Base-by-base conservation (phyloP, 2,113 vertebrate genomes). In the Callaeas wilsoni region DNA sequence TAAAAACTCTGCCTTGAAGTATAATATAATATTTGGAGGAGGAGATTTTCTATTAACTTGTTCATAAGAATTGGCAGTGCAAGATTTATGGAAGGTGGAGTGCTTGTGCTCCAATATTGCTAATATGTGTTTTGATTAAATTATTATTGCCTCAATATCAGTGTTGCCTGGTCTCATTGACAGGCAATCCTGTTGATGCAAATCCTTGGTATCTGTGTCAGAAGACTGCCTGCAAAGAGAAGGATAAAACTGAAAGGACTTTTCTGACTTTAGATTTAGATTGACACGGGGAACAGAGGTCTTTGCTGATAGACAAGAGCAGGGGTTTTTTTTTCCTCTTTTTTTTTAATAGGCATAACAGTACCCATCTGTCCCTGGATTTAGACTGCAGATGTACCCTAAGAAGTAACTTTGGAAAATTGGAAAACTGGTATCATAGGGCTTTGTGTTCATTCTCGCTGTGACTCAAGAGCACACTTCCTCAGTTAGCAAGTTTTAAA, bases 281-380 rank as follows among this genome's bases (percentile, higher is more conserved):
- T 15, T 91, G 81, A 93, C 59, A 46, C 1, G 16, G 55, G 16
- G 60, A 85, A 39, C 46, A 90, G 81, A 89, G 29, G 77, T 33
- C 35, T 29, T 16, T 83, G 63, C 42, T 91, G 75, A 94, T 1
- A 85, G 81, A 87, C 63, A 89, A 67, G 84, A 87, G 32, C 65
- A 94, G 69, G 47, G 14, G 16, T 64, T 17, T 73, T 41, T 12
- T 39, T n/a, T 57, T 7, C 5, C 8, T 1, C 12, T 6, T 7
- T 23, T 3, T 19, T 18, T 78, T 53, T 0, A 81, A 87, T 90
- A 89, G 70, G 62, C 84, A 32, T 91, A 95, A 77, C 74, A 77
- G 41, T 39, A 85, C 77, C 93, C 93, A 96, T 96, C 90, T 93
- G 87, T 90, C 87, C 50, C 78, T 80, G 90, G 78, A 88, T 88